Conservation (phyloP, 2,113 vertebrate species). For the Alethe diademata region DNA sequence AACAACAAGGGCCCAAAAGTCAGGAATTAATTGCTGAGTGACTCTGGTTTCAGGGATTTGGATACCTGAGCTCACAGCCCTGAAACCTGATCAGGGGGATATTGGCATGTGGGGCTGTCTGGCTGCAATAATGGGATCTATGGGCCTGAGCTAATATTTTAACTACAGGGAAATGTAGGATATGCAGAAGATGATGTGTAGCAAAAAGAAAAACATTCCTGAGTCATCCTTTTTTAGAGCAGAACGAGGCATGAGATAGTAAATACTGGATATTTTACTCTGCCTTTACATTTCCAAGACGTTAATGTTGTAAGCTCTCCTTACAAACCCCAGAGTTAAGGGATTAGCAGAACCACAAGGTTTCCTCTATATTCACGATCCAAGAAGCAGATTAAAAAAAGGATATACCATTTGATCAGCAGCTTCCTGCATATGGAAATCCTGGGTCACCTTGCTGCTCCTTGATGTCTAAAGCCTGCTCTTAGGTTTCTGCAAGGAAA, state of each 20-base stretch:
- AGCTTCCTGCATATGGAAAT: conserved; percentile 34
- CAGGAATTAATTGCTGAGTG: background rate
- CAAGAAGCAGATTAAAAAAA: conserved; percentile 18
- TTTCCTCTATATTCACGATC: background rate
- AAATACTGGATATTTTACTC: background rate
- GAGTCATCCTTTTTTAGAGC: background rate
- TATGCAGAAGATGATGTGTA: background rate
- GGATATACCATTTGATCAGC: conserved; percentile 1
- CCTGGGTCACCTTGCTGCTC: conserved; percentile 31
- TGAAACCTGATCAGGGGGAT: background rate
- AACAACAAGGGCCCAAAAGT: background rate
- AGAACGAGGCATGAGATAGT: background rate
- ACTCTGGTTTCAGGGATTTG: background rate
- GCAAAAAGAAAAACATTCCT: background rate
- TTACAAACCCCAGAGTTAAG: background rate
- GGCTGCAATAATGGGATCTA: background rate
- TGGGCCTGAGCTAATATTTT: background rate
- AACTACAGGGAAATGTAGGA: background rate
- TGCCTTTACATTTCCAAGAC: rapidly evolving
- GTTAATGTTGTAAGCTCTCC: background rate
- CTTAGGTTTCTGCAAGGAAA: background rate
- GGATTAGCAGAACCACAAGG: conserved; percentile 9
- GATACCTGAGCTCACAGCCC: background rate
- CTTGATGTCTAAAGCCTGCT: conserved; percentile 11
- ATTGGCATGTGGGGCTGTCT: background rate